These are phyloP conservation scores for Megaustenia siamemsis DNA, from an alignment of 2,888 invertebrate species.

Conservation along the genomic window DNA sequence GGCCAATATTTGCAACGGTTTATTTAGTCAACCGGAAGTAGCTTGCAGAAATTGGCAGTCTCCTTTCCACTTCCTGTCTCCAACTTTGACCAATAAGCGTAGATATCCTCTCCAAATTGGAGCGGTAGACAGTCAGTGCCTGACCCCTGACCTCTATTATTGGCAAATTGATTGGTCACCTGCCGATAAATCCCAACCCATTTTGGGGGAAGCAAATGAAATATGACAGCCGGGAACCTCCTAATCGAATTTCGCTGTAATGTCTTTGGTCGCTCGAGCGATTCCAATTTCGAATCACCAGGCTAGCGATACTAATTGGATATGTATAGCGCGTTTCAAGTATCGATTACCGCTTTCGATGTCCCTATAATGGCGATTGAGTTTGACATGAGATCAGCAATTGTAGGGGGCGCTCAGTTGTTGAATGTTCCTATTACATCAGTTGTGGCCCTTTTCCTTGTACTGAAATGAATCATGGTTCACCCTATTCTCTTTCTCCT, in stretches of 20 bases:
- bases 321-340: conserved; percentile 39
- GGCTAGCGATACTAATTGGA: conserved; percentile 48
- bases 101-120: conserved; percentile 42
- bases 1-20: conserved; percentile 14
- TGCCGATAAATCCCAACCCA: conserved; percentile 39
- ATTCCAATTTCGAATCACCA: conserved; percentile 44
- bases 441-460: not conserved
- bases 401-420: not conserved
- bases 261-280: conserved; percentile 49
- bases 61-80: conserved; percentile 34
- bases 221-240: conserved; percentile 40
- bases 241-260: conserved; percentile 47
- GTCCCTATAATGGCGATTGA: conserved; percentile 40
- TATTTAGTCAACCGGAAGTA: conserved; percentile 32
- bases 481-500: not conserved
- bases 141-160: conserved; percentile 45
- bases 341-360: conserved; percentile 41
- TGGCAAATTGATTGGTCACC: conserved; percentile 50
- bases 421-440: conserved; percentile 13
- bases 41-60: conserved; percentile 42
- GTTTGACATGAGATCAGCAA: conserved; percentile 29
- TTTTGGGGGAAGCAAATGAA: conserved; percentile 37
- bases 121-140: conserved; percentile 37
- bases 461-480: not conserved
- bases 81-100: conserved; percentile 39